Evolutionary conservation across 2,888 invertebrate genomes (phyloP).

Genomic region (Chloroclystis v-ata): DNA sequence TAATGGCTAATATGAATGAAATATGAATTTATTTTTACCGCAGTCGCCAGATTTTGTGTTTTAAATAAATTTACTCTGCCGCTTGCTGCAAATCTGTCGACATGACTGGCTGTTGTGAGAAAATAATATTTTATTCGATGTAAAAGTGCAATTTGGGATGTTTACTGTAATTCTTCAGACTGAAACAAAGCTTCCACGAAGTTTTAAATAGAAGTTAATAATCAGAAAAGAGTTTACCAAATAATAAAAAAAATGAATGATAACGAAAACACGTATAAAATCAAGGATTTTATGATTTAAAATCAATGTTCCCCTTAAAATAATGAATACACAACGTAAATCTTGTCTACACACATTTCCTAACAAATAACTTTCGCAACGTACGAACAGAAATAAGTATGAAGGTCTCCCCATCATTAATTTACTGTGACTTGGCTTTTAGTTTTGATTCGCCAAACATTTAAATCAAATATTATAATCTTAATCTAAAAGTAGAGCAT

Average conservation of each 20-base stretch:
- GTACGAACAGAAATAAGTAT: conserved; percentile 22
- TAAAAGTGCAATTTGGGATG: neutral
- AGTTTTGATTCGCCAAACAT: conserved; percentile 14
- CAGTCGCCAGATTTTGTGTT: conserved; percentile 10
- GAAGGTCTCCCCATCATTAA: conserved; percentile 25
- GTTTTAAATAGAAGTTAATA: too few species aligned
- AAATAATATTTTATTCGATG: neutral
- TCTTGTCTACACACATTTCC: conserved; percentile 11
- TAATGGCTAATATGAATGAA: conserved; percentile 20
- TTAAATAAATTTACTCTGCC: conserved; percentile 8
- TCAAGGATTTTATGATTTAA: too few species aligned
- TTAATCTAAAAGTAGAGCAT: too few species aligned
- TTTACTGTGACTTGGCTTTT: conserved; percentile 15
- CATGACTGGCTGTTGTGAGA: conserved; percentile 1
- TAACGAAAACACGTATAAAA: too few species aligned
- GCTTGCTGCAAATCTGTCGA: conserved; percentile 11
- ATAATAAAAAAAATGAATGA: too few species aligned
- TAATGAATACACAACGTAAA: conserved; percentile 11
- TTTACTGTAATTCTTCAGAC: too few species aligned
- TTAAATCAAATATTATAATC: too few species aligned
- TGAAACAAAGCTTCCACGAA: too few species aligned
- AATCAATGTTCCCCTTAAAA: neutral
- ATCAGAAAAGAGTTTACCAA: too few species aligned
- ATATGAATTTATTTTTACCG: conserved; percentile 14
- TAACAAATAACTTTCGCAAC: conserved; percentile 14